phyloP scores from a whole-genome alignment of 2,888 invertebrate species.

The Ceratothoa steindachneri region DNA sequence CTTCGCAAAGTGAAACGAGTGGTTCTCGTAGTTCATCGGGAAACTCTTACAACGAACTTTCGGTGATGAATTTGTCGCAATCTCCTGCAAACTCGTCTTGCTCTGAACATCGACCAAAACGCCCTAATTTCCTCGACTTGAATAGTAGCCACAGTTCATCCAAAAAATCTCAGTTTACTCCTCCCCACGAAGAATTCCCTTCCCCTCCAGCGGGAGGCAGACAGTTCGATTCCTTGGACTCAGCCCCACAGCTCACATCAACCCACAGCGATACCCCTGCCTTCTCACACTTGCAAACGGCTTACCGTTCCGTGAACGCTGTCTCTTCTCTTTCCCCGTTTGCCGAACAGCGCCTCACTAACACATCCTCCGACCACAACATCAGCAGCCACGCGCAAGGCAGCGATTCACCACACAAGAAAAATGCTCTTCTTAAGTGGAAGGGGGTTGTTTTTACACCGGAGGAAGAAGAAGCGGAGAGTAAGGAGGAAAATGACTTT shows the following conservation, averaged over 20 bases:
- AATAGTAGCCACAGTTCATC: constrained; percentile 56
- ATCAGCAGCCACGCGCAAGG: constrained; percentile 52
- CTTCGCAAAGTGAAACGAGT: not conserved
- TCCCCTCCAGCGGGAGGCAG: constrained; percentile 20
- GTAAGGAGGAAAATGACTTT: constrained; percentile 33
- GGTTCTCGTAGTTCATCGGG: constrained; percentile 3
- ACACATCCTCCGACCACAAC: constrained; percentile 56
- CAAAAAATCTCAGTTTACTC: constrained; percentile 47
- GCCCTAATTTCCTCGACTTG: constrained; percentile 64
- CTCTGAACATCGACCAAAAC: constrained; percentile 51
- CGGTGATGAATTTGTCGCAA: not conserved
- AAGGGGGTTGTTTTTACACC: constrained; percentile 70
- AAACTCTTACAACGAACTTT: not conserved
- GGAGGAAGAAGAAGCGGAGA: constrained; percentile 57
- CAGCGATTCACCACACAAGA: constrained; percentile 25
- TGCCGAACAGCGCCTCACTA: constrained; percentile 41
- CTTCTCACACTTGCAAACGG: constrained; percentile 61
- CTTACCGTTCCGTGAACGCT: constrained; percentile 68
- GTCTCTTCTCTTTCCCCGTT: constrained; percentile 51
- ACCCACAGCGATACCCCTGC: constrained; percentile 46
- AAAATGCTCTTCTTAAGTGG: constrained; percentile 68
- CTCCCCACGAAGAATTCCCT: constrained; percentile 46
- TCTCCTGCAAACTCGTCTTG: constrained; percentile 21
- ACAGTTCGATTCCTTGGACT: constrained; percentile 30
- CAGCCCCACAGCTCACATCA: constrained; percentile 36